A percentile compares a stretch with the other conserved stretches of the same genome.
phyloP scores from a whole-genome alignment of 2,888 invertebrate species.

The Acronicta leporina region DNA sequence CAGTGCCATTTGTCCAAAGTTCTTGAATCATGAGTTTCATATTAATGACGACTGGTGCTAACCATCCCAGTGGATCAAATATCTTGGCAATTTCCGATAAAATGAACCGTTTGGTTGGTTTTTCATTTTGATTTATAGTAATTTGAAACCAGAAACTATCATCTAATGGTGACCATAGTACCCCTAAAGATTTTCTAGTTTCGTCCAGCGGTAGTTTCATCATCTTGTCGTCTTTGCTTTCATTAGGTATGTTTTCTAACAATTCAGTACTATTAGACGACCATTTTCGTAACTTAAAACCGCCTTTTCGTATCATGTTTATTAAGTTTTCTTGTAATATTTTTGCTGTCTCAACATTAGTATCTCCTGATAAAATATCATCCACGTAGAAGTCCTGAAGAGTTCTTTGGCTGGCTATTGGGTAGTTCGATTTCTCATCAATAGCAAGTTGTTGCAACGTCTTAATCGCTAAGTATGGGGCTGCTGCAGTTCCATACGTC shows the following conservation, averaged over 20 bases:
- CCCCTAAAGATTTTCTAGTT: constrained; percentile 15
- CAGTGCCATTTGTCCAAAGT: constrained; percentile 10
- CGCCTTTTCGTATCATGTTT: constrained; percentile 1
- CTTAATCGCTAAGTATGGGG: background rate
- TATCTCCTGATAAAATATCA: constrained; percentile 10
- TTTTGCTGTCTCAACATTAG: background rate
- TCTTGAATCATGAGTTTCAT: constrained; percentile 19
- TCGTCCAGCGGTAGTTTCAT: constrained; percentile 18
- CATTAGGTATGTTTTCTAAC: background rate
- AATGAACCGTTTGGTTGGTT: no score
- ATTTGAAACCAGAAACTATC: constrained; percentile 6
- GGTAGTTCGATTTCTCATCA: background rate
- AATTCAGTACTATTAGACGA: constrained; percentile 6
- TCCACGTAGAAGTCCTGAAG: constrained; percentile 7
- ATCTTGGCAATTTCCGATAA: constrained; percentile 3
- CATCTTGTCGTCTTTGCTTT: constrained; percentile 3
- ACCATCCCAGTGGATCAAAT: constrained; percentile 13
- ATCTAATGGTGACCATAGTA: constrained; percentile 6
- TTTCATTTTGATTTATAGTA: background rate
- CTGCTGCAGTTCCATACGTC: background rate
- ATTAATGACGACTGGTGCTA: background rate
- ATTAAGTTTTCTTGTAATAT: constrained; percentile 7
- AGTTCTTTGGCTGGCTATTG: background rate
- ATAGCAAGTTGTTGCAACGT: background rate
- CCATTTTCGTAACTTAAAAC: constrained; percentile 18